phyloP scores from a whole-genome alignment of 2,797 vertebrate species.

The Craterocephalus amniculus region DNA sequence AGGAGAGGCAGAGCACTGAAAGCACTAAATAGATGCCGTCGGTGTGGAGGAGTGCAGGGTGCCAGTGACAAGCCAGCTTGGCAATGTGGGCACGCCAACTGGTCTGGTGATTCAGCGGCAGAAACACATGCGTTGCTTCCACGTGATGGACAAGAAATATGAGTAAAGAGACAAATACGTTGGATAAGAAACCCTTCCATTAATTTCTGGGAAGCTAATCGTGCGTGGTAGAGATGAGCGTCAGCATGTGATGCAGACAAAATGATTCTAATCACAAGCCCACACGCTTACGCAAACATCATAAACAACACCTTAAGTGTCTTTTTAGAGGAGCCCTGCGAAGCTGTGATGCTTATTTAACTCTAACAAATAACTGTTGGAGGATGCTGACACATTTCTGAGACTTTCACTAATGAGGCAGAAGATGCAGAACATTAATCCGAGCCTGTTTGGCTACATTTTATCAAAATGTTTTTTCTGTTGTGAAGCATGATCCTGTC shows the following conservation, averaged over 20 bases:
- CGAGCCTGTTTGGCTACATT: background rate
- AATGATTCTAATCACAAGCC: background rate
- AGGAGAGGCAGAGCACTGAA: slow-evolving; percentile 16
- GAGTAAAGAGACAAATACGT: slow-evolving; percentile 13
- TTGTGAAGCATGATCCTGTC: background rate
- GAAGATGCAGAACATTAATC: background rate
- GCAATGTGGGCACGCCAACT: slow-evolving; percentile 78
- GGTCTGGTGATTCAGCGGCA: slow-evolving; percentile 72
- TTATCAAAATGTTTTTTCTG: background rate
- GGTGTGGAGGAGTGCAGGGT: slow-evolving; percentile 59
- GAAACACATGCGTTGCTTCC: slow-evolving; percentile 29
- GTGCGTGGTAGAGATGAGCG: slow-evolving; percentile 1
- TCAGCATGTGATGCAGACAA: background rate
- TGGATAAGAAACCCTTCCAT: background rate
- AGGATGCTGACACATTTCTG: background rate
- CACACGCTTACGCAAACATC: slow-evolving; percentile 9
- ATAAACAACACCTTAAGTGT: slow-evolving; percentile 6
- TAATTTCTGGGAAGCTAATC: background rate
- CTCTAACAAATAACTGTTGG: background rate
- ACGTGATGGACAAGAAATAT: slow-evolving; percentile 38
- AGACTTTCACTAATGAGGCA: background rate
- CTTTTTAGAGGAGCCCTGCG: background rate
- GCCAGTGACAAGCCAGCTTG: slow-evolving; percentile 56
- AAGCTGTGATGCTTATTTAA: background rate
- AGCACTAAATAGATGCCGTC: slow-evolving; percentile 38